Evolutionary conservation across 2,888 invertebrate species (phyloP).

Genomic region (Drosophila meridionalis): DNA sequence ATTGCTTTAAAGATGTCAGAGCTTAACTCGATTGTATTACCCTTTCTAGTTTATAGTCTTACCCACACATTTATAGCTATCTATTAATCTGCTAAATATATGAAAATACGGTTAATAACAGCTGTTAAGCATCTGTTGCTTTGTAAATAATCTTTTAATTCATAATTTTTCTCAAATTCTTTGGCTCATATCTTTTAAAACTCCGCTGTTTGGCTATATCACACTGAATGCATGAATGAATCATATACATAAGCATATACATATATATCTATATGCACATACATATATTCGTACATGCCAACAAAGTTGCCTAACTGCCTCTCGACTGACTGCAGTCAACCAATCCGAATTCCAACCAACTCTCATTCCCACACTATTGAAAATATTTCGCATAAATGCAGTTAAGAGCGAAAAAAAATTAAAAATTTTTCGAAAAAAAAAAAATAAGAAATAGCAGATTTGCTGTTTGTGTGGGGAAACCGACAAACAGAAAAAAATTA

Average conservation of each 20-base stretch:
- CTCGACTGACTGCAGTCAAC: conserved; percentile 35
- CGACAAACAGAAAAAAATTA: conserved; percentile 78
- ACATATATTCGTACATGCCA: conserved; percentile 10
- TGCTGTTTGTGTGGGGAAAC: conserved; percentile 58
- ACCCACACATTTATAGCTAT: not conserved
- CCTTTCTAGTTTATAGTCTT: not conserved
- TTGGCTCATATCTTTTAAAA: not conserved
- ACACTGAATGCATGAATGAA: conserved; percentile 44
- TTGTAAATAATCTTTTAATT: not conserved
- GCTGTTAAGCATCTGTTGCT: not conserved
- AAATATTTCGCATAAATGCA: conserved; percentile 73
- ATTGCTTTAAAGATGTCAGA: not conserved
- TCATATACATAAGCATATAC: conserved; percentile 14
- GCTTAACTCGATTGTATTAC: not conserved
- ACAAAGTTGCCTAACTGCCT: conserved; percentile 43
- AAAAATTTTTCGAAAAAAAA: conserved; percentile 24
- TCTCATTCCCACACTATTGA: conserved; percentile 74
- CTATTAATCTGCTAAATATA: not conserved
- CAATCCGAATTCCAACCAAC: conserved; percentile 50
- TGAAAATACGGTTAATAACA: conserved; percentile 1
- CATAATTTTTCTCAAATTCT: fast-evolving
- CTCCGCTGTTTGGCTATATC: conserved; percentile 11
- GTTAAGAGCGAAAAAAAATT: conserved; percentile 24
- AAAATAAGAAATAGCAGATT: conserved; percentile 3
- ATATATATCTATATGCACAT: not conserved